Conservation (phyloP, 2,113 vertebrate species). For the Malurus cyaneus region DNA sequence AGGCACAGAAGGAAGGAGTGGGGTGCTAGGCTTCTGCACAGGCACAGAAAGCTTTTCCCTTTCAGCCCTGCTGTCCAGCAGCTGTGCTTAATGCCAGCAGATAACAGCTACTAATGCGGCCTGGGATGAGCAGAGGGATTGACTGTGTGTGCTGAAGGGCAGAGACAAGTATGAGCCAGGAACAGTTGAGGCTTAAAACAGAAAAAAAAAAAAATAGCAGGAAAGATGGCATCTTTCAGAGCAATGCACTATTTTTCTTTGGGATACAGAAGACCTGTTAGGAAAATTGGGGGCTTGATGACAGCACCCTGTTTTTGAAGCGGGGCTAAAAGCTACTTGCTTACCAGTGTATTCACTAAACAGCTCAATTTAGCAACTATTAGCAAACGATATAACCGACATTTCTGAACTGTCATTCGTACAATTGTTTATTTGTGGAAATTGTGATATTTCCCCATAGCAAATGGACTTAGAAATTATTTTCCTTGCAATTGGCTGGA, state of each 20-base stretch:
- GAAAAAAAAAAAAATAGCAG: background rate
- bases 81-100: background rate
- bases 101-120: background rate
- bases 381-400: background rate
- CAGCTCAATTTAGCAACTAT: background rate
- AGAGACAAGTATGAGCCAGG: background rate
- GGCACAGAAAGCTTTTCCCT: background rate
- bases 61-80: background rate
- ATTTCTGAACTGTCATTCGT: background rate
- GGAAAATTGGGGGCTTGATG: background rate
- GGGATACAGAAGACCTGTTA: background rate
- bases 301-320: background rate
- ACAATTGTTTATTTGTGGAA: background rate
- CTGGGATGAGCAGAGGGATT: conserved; percentile 1
- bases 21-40: background rate
- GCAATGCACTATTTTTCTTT: background rate
- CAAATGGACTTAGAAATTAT: background rate
- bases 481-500: background rate
- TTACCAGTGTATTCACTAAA: background rate
- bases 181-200: background rate
- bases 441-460: background rate
- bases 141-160: background rate
- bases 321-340: background rate
- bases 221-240: background rate
- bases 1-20: background rate